These are phyloP conservation scores for Ammospiza caudacuta DNA, from an alignment of 2,113 vertebrate genomes.

Conservation along the genomic window DNA sequence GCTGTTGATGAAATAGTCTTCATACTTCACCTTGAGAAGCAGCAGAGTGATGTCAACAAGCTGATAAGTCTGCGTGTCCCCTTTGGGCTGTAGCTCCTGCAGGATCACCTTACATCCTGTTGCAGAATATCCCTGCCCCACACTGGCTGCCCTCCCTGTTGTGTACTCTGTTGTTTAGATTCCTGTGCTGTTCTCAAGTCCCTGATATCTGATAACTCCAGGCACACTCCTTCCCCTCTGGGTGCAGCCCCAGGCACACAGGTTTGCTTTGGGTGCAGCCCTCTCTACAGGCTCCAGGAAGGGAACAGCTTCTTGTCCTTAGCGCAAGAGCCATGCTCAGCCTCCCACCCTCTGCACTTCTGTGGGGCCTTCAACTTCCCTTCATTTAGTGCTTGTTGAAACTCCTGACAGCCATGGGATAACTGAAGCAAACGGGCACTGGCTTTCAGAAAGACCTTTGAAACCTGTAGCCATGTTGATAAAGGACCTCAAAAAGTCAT, in stretches of 20 bases:
- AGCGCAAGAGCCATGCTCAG: neutral
- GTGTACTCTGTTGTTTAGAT: neutral
- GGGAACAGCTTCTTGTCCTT: neutral
- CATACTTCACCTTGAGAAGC: neutral
- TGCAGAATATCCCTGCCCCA: neutral
- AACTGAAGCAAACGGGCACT: neutral
- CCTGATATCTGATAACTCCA: neutral
- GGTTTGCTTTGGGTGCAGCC: neutral
- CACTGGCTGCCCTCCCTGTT: neutral
- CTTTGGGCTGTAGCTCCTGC: neutral
- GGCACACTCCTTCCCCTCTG: neutral
- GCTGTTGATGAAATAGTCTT: neutral
- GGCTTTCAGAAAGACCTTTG: neutral
- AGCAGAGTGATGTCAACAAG: neutral
- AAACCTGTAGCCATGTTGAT: neutral
- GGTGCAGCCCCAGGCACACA: neutral
- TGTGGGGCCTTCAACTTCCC: neutral
- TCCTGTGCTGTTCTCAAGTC: neutral
- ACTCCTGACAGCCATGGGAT: neutral
- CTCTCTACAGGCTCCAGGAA: neutral
- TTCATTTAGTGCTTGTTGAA: neutral
- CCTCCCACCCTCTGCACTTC: neutral
- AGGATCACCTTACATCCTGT: neutral
- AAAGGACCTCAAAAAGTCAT: neutral
- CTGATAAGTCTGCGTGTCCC: rapidly evolving